Evolutionary conservation across 2,888 invertebrate species (phyloP).

Genomic region (Rhamnusium bicolor): DNA sequence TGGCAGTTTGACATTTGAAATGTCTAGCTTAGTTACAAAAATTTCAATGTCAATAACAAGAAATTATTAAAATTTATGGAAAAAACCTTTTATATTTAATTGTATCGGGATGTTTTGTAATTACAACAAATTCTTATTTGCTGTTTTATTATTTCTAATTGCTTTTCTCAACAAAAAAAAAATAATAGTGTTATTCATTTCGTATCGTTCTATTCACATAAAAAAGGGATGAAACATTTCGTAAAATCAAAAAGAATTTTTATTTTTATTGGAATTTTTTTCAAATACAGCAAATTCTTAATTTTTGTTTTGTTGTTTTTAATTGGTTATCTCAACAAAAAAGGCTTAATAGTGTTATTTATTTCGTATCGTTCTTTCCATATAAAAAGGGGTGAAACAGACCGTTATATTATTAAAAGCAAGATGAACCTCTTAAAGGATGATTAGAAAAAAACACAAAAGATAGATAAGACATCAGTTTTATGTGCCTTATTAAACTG

Average conservation of each 20-base stretch:
- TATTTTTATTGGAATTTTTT: too few relatives aligned
- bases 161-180: neutral
- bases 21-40: too few relatives aligned
- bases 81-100: too few relatives aligned
- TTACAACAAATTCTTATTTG: too few relatives aligned
- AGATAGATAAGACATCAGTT: conserved; percentile 22
- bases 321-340: neutral
- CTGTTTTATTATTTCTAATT: neutral
- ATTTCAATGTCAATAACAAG: too few relatives aligned
- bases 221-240: too few relatives aligned
- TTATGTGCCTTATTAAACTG: conserved; percentile 27
- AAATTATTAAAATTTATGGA: too few relatives aligned
- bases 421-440: conserved; percentile 1
- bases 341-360: neutral
- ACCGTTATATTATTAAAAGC: neutral
- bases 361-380: neutral
- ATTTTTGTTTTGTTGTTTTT: neutral
- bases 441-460: conserved; percentile 15
- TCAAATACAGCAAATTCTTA: too few relatives aligned
- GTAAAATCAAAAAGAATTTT: too few relatives aligned
- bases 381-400: neutral
- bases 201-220: too few relatives aligned
- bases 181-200: neutral
- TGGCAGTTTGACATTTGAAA: too few relatives aligned
- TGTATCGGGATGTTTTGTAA: too few relatives aligned